These are phyloP conservation scores for Manduca sexta DNA, from an alignment of 1,140 invertebrate species.

Conservation along the genomic window DNA sequence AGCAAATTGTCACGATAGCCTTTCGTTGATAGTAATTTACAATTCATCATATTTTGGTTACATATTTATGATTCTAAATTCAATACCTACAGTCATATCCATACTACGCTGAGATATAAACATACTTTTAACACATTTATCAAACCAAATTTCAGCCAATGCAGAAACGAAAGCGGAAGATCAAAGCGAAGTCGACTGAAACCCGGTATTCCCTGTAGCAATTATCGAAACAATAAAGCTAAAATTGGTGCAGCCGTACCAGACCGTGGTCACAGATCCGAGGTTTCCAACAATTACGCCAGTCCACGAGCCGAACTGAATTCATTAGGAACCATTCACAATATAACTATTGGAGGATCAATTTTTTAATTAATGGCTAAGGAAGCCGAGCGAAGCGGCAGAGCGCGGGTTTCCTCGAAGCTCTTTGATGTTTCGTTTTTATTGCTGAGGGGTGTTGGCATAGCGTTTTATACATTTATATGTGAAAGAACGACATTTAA, in stretches of 20 bases:
- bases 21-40: no score
- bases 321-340: slow-evolving; percentile 64
- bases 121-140: no score
- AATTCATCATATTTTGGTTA: no score
- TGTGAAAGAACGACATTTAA: no score
- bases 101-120: no score
- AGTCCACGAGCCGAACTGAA: slow-evolving; percentile 48
- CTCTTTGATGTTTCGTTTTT: slow-evolving; percentile 49
- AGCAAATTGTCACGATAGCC: no score
- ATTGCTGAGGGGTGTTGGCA: slow-evolving; percentile 18
- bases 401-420: slow-evolving; percentile 5
- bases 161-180: slow-evolving; percentile 20
- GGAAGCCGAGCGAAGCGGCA: slow-evolving; percentile 8
- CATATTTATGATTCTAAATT: no score
- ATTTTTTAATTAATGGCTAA: slow-evolving; percentile 43
- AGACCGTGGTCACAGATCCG: slow-evolving; percentile 45
- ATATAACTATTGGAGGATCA: slow-evolving; percentile 57
- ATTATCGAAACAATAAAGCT: slow-evolving; percentile 66
- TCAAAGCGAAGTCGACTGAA: slow-evolving; percentile 30
- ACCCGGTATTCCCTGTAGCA: slow-evolving; percentile 45
- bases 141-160: not conserved
- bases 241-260: slow-evolving; percentile 44
- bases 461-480: no score
- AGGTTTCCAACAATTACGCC: slow-evolving; percentile 50
- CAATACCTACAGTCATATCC: no score